Conservation (phyloP, 2,113 vertebrate species). For the Sprattus sprattus region DNA sequence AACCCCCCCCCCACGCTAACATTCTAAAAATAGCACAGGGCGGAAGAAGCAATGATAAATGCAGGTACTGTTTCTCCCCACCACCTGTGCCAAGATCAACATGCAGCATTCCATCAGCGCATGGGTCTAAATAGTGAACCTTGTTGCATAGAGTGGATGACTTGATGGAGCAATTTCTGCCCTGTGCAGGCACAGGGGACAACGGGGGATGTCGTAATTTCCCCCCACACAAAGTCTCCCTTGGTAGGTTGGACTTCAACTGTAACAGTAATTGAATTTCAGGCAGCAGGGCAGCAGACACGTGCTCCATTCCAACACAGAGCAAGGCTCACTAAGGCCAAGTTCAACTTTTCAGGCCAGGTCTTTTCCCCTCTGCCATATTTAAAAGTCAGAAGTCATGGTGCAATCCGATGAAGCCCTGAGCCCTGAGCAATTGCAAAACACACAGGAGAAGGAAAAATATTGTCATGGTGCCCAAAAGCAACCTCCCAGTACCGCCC, state of each 20-base stretch:
- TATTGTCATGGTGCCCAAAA: neutral
- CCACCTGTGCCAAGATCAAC: neutral
- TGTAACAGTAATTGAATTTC: neutral
- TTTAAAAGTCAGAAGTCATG: neutral
- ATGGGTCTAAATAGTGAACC: neutral
- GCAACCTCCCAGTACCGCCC: neutral
- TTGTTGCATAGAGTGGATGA: neutral
- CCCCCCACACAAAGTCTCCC: neutral
- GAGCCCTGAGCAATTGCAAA: neutral
- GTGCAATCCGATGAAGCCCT: neutral
- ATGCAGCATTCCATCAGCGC: neutral
- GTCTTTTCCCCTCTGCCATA: neutral
- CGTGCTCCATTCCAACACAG: neutral
- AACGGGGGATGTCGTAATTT: neutral
- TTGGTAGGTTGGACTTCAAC: neutral
- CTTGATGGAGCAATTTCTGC: neutral
- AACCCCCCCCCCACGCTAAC: neutral
- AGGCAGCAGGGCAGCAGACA: neutral
- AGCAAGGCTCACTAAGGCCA: neutral
- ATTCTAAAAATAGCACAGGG: neutral
- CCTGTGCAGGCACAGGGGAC: neutral
- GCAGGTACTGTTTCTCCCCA: neutral
- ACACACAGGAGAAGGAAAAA: neutral
- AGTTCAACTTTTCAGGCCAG: neutral
- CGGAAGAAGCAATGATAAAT: neutral